Evolutionary conservation across 2,888 invertebrate genomes (phyloP).

Genomic region (Branchellion lobata): DNA sequence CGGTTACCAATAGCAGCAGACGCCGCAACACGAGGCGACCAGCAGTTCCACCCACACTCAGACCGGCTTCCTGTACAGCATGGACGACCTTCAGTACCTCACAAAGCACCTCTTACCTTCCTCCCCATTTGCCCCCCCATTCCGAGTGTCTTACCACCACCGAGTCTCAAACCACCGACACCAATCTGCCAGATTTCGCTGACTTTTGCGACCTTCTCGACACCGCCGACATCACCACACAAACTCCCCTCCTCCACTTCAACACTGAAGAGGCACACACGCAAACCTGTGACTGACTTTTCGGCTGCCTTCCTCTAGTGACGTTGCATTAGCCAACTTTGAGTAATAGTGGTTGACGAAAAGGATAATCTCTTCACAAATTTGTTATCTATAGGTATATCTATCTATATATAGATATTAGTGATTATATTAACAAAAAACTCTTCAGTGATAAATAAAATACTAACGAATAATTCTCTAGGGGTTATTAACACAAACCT

Average conservation of each 20-base stretch:
- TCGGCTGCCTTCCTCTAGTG: no score
- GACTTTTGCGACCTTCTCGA: neutral
- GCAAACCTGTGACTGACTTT: neutral
- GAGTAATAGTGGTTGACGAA: no score
- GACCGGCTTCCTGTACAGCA: neutral
- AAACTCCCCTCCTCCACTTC: neutral
- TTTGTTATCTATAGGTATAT: no score
- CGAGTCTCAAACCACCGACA: neutral
- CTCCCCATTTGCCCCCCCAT: neutral
- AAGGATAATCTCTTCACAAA: no score
- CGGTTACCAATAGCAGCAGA: no score
- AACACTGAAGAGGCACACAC: conserved; percentile 6
- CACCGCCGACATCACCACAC: neutral
- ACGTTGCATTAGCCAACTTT: no score
- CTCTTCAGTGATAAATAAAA: no score
- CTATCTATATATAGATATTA: no score
- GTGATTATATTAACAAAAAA: no score
- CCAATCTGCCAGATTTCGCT: neutral
- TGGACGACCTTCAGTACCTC: neutral
- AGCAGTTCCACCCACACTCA: neutral
- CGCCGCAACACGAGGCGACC: no score
- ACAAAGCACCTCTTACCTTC: neutral
- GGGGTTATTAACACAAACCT: no score
- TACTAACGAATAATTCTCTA: no score
- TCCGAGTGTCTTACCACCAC: neutral